Percentiles rank a stretch among this genome's conserved stretches.
phyloP scores from a whole-genome alignment of 2,888 invertebrate genomes.

The Gymnoscelis rufifasciata region DNA sequence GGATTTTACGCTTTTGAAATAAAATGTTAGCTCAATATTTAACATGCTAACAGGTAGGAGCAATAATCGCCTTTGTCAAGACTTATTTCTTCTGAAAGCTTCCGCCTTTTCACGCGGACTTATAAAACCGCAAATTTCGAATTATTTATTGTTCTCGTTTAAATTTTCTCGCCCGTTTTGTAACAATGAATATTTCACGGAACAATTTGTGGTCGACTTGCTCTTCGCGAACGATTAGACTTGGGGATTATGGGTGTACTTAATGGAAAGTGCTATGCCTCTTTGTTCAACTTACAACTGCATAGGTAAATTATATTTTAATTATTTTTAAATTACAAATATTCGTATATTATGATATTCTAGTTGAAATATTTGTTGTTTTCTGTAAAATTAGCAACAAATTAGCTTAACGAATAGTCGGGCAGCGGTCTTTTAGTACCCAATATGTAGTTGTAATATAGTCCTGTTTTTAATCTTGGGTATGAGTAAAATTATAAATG shows the following conservation, averaged over 20 bases:
- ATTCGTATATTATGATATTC: too few relatives aligned
- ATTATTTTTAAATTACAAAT: too few relatives aligned
- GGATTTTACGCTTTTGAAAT: slow-evolving; percentile 11
- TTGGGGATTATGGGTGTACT: slow-evolving; percentile 14
- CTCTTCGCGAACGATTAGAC: slow-evolving; percentile 26
- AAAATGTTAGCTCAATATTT: slow-evolving; percentile 33
- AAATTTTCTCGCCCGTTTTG: slow-evolving; percentile 49
- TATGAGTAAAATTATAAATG: too few relatives aligned
- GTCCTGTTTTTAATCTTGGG: too few relatives aligned
- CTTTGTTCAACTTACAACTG: too few relatives aligned
- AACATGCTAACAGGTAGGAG: slow-evolving; percentile 48
- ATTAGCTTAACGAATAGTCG: too few relatives aligned
- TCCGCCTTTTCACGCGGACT: slow-evolving; percentile 55
- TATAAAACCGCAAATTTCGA: slow-evolving; percentile 57
- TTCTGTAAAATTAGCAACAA: too few relatives aligned
- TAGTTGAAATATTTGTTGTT: too few relatives aligned
- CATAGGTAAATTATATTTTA: too few relatives aligned
- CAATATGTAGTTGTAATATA: too few relatives aligned
- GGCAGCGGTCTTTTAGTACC: too few relatives aligned
- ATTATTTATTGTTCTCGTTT: slow-evolving; percentile 66
- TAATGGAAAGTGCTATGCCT: slow-evolving; percentile 10
- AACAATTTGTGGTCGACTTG: slow-evolving; percentile 39
- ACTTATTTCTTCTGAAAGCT: slow-evolving; percentile 66
- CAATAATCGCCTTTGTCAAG: slow-evolving; percentile 67
- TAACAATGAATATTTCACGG: slow-evolving; percentile 37